Conservation (phyloP, 2,888 invertebrate species). For the Meloe dianella region DNA sequence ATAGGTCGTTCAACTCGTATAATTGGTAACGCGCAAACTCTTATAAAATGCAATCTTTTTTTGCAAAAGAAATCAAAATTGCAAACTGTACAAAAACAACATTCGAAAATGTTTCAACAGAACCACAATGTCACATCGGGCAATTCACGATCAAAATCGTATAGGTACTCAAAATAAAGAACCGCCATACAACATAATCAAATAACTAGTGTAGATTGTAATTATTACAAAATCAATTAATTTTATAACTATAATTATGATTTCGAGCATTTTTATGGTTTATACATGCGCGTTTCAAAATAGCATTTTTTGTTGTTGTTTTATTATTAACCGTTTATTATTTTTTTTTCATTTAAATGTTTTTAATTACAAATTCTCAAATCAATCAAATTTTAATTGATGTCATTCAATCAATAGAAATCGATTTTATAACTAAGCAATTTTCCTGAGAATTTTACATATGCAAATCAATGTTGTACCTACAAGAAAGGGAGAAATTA, state of each 20-base stretch:
- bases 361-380: neutral
- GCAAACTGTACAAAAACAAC: neutral
- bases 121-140: neutral
- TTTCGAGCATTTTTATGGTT: neutral
- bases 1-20: slow-evolving; percentile 54
- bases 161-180: neutral
- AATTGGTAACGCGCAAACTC: slow-evolving; percentile 41
- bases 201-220: neutral
- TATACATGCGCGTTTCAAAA: neutral
- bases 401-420: neutral
- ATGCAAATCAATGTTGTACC: neutral
- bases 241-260: neutral
- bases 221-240: slow-evolving; percentile 3
- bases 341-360: neutral
- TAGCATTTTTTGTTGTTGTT: neutral
- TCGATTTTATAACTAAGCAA: neutral
- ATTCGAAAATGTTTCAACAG: neutral
- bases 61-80: slow-evolving; percentile 16
- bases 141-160: neutral
- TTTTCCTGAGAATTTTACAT: neutral
- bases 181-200: neutral
- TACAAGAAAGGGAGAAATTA: neutral
- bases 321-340: neutral
- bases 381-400: slow-evolving; percentile 5
- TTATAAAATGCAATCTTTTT: slow-evolving; percentile 39